Percentiles rank a stretch among this genome's conserved stretches.
Evolutionary conservation across 2,888 invertebrate species (phyloP).

Genomic region (Hyles lineata): DNA sequence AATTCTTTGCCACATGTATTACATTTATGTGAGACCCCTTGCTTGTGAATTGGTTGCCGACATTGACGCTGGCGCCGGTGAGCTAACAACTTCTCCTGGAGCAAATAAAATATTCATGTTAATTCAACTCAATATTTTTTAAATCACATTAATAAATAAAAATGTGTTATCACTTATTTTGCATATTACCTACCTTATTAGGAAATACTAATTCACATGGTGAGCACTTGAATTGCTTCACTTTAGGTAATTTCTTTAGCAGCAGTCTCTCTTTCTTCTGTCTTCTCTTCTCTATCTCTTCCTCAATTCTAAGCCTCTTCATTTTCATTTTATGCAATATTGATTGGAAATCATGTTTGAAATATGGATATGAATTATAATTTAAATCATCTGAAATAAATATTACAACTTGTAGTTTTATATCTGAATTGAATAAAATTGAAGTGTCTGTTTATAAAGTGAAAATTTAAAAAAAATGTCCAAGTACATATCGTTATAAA

Average conservation of each 20-base stretch:
- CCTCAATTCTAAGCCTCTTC: constrained; percentile 66
- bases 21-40: constrained; percentile 68
- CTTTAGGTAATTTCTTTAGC: constrained; percentile 62
- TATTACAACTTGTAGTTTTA: neutral
- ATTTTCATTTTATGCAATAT: constrained; percentile 76
- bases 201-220: constrained; percentile 75
- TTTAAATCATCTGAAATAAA: constrained; percentile 65
- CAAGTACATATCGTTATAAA: too few relatives aligned
- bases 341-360: constrained; percentile 78
- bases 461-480: too few relatives aligned
- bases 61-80: constrained; percentile 77
- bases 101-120: neutral
- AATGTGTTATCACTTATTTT: too few relatives aligned
- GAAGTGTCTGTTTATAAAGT: too few relatives aligned
- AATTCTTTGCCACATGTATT: constrained; percentile 78
- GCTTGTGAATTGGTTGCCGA: constrained; percentile 75
- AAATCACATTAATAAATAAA: too few relatives aligned
- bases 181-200: constrained; percentile 59
- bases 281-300: constrained; percentile 58
- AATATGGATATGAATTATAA: constrained; percentile 76
- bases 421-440: too few relatives aligned
- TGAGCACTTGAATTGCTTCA: constrained; percentile 73
- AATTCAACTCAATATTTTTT: neutral
- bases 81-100: constrained; percentile 63
- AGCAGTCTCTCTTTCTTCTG: constrained; percentile 62